Evolutionary conservation across 2,888 invertebrate species (phyloP).

Genomic region (Helicoverpa assulta): DNA sequence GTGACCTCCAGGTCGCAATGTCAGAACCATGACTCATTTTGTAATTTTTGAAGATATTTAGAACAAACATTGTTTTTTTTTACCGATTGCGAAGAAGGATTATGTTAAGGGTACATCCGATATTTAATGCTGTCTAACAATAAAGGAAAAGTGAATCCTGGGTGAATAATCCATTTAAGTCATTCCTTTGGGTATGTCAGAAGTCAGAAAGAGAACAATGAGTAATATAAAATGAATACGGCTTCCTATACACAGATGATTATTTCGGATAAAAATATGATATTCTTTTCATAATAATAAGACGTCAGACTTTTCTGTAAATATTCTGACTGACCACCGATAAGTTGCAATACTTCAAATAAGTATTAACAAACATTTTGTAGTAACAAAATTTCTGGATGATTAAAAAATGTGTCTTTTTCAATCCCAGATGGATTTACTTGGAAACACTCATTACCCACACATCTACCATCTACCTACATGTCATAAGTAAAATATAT

Average conservation of each 20-base stretch:
- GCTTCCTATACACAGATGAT: background rate
- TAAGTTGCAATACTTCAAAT: too few relatives aligned
- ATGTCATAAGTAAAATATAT: background rate
- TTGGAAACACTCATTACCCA: too few relatives aligned
- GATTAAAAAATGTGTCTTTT: too few relatives aligned
- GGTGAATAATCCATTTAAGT: constrained; percentile 31
- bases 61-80: background rate
- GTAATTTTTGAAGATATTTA: constrained; percentile 4
- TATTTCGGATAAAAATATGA: background rate
- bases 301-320: too few relatives aligned
- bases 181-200: background rate
- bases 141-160: background rate
- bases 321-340: too few relatives aligned
- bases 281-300: background rate
- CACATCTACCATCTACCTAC: too few relatives aligned
- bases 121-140: constrained; percentile 22
- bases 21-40: constrained; percentile 8
- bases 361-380: too few relatives aligned
- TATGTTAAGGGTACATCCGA: background rate
- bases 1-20: constrained; percentile 16
- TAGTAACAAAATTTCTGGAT: too few relatives aligned
- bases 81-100: too few relatives aligned
- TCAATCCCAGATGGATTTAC: too few relatives aligned
- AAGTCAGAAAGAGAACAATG: constrained; percentile 5
- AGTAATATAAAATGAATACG: constrained; percentile 29